phyloP scores from a whole-genome alignment of 2,797 vertebrate species.

The Sphenopsis melanotis region DNA sequence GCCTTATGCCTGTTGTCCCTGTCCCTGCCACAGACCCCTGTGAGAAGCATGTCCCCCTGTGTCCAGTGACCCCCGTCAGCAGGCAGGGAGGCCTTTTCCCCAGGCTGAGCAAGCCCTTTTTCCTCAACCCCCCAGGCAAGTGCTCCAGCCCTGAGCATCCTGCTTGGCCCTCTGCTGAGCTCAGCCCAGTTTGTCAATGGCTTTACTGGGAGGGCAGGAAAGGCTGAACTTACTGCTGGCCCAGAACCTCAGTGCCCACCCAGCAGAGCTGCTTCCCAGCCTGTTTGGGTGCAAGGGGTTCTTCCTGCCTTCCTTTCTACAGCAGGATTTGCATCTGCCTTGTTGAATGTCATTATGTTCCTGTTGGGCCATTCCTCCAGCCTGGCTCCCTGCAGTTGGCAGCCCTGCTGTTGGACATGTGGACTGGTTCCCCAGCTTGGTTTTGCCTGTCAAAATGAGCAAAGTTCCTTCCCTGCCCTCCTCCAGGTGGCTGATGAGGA shows the following conservation, averaged over 20 bases:
- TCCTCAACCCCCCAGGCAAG: neutral
- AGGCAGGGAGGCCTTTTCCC: neutral
- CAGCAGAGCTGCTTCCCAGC: neutral
- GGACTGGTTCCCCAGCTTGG: neutral
- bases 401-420: neutral
- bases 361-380: neutral
- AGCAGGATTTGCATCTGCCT: neutral
- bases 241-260: neutral
- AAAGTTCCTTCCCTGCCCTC: neutral
- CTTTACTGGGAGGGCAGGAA: neutral
- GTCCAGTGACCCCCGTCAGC: neutral
- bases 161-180: neutral
- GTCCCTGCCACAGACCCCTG: rapidly evolving
- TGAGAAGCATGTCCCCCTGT: neutral
- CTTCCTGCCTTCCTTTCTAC: neutral
- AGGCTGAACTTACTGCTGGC: neutral
- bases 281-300: neutral
- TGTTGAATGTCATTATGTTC: neutral
- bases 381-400: neutral
- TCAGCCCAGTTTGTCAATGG: neutral
- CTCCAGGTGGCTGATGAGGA: neutral
- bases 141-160: neutral
- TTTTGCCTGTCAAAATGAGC: neutral
- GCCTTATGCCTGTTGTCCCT: neutral
- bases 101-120: neutral